These are phyloP conservation scores for Turritopsis dohrnii DNA, from an alignment of 30 jellyfish, hydroid and myxozoan species.

Conservation along the genomic window DNA sequence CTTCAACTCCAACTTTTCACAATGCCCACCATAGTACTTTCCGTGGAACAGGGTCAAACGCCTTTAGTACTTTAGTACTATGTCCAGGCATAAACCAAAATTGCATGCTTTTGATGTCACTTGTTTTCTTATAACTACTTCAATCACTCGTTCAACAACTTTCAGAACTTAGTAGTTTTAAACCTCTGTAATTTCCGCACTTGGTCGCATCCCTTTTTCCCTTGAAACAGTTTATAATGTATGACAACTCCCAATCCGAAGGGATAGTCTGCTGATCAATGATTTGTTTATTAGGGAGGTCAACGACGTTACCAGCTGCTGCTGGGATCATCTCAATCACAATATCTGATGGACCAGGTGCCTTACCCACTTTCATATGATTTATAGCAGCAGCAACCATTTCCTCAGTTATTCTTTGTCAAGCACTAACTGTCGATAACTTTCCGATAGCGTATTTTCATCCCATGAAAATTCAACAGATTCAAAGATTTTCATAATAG, in stretches of 20 bases:
- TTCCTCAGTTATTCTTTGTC: too few relatives aligned
- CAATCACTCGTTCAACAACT: slow-evolving; percentile 7
- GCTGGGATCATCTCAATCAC: too few relatives aligned
- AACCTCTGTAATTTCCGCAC: slow-evolving; percentile 6
- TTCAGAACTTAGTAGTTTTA: slow-evolving; percentile 5
- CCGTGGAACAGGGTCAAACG: too few relatives aligned
- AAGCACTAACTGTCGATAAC: not conserved
- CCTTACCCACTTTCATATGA: too few relatives aligned
- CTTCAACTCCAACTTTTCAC: too few relatives aligned
- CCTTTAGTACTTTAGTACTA: not conserved
- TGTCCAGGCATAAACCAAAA: slow-evolving; percentile 1
- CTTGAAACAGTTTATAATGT: too few relatives aligned
- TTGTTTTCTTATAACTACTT: not conserved
- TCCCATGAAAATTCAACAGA: not conserved
- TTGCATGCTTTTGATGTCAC: slow-evolving; percentile 5
- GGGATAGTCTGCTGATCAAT: too few relatives aligned
- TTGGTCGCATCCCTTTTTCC: slow-evolving; percentile 5
- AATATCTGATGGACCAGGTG: too few relatives aligned
- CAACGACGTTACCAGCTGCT: too few relatives aligned
- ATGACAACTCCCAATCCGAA: too few relatives aligned
- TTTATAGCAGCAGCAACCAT: too few relatives aligned
- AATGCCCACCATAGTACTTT: not conserved
- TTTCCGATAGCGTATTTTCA: slow-evolving; percentile 1
- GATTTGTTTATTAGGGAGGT: too few relatives aligned
- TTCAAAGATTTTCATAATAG: slow-evolving; percentile 1